Base-by-base conservation (phyloP, 2,797 vertebrate species). In the Falco cherrug region DNA sequence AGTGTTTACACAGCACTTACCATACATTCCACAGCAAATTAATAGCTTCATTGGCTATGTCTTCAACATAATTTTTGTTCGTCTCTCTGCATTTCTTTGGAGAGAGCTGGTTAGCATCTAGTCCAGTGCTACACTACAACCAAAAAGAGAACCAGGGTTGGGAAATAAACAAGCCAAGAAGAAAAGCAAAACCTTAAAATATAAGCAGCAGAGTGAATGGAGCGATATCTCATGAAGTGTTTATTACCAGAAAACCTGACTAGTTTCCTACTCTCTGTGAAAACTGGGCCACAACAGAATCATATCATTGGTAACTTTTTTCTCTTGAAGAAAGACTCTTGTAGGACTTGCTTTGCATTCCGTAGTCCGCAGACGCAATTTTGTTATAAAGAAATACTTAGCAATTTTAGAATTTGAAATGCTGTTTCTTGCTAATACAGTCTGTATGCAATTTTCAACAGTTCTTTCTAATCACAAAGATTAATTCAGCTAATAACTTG, bases 1-100 rank as follows among this genome's bases (percentile, higher is more conserved):
- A 86, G 10, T 18, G 19, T 74, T 82, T 63, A 64, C 69, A 54
- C 13, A 45, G 59, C 35, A n/a, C 98, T 98, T 96, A 99, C 99
- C 99, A 99, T 5, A 99, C 97, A 95, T 99, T 99, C 99, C 99
- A 99, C 67, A 99, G 98, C 20, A 99, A 97, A 82, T 99, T 99
- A 89, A 99, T 97, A 19, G 99, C 99, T 93, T 99, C 99, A 10
- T 99, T 99, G 82, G 99, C 99, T 63, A 99, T 98, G 41, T 98
- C 98, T 97, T 99, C 99, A 64, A 98, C 33, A 7, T 95, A 96
- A 86, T 98, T 99, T 97, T 98, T 99, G 95, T 96, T 97, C 24
- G 93, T 87, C 43, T 98, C 98, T 93, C 96, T 97, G 67, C 87
- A 93, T 47, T 98, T 97, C 81, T 95, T 96, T 60, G 96, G 78